Base-by-base conservation (phyloP, 1,140 invertebrate genomes). In the Aphelinus atriplicis region DNA sequence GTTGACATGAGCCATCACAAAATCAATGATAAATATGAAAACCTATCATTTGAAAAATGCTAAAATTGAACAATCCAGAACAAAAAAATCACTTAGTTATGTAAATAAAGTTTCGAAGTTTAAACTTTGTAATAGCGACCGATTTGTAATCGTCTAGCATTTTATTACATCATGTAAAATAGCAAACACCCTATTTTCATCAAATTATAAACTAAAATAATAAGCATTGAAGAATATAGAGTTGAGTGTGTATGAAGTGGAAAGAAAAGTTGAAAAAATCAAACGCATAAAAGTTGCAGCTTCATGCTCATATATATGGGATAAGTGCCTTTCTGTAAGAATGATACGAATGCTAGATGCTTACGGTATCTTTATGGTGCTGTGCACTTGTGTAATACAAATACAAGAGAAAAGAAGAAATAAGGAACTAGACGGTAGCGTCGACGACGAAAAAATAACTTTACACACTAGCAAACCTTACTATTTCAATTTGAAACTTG, bases 281-380 rank as follows among this genome's bases (percentile, higher is more conserved):
- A 64, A 50, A 74, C 53, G 9, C 55, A 78, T 58, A 65, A 48
- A 57, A 57, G 26, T 68, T 64, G 55, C 43, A 51, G 42, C 56
- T 58, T 50, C 51, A 73, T 79, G 73, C 72, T 58, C 47, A 71
- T 71, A 73, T 53, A 77, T 53, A 77, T 78, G 74, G 76, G 73
- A 75, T 74, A 79, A 80, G 80, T 80, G 80, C 80, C 78, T 80
- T 80, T 76, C 77, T 79, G 67, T 78, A 80, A 74, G 68, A 78
- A 71, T 78, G 64, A 74, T 66, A 77, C 47, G 65, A 73, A 58
- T 77, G 63, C 58, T 67, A 68, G 56, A 73, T 69, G 43, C 63
- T 69, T 69, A 7, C 26, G 7, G 60, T 69, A 60, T 77, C 75
- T 73, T 73, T 53, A 57, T 45, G 66, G 56, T 73, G 48, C 64